Evolutionary conservation across 2,797 vertebrate genomes (phyloP), one percentile per base, ranked within the genome.

Genomic region (Pseudochirops cupreus): DNA sequence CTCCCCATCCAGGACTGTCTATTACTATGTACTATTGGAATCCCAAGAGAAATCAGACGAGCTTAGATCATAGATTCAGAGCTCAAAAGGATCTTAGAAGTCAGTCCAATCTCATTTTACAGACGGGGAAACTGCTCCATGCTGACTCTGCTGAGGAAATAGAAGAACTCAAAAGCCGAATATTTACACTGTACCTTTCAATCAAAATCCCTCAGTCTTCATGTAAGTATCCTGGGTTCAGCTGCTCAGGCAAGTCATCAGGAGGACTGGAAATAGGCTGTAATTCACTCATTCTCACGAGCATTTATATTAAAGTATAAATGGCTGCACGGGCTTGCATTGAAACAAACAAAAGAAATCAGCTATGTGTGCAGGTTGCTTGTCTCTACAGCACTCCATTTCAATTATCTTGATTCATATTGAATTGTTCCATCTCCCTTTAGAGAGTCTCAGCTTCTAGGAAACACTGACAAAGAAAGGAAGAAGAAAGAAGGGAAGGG

Each of bases 211-310:
- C 29, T 97, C 92, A 95, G 46, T 94, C 95, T 91, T 94, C 58
- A 91, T 56, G 56, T 91, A 58, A 96, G 94, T 90, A 56, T 94
- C 74, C 67, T 46, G 39, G 26, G 54, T 90, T 57, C 93, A 93
- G 91, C 82, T 93, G 89, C 93, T 91, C 94, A 95, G 91, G 39
- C 90, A 96, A 94, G 94, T 96, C 94, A 96, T 98, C 94, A 97
- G 96, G 93, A 96, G 92, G 90, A 53, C 46, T 91, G 82, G 90
- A 95, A 93, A 31, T 89, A 93, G 93, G 91, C 93, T 94, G 11
- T 54, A 46, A 33, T 24, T 93, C 92, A 46, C 92, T 87, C 94
- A 82, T 93, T 90, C 94, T 95, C 52, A 0, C 46, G 91, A 96
- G 54, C 56, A 91, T 95, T 96, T 94, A 96, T 93, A 95, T 95